phyloP scores from a whole-genome alignment of 2,797 vertebrate species.

The Lates japonicus region DNA sequence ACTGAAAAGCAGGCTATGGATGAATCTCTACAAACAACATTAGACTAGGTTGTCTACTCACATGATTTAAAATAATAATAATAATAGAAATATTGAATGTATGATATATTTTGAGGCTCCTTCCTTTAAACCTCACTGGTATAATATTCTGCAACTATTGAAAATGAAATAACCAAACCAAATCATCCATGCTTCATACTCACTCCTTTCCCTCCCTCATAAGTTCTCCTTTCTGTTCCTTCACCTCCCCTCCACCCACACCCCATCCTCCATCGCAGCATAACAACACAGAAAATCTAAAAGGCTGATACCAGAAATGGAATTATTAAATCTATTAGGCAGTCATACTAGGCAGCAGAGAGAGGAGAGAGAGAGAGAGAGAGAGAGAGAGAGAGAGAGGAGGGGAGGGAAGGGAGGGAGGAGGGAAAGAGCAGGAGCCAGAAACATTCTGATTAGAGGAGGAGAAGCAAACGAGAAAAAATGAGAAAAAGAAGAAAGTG shows the following conservation, averaged over 20 bases:
- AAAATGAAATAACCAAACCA: slow-evolving; percentile 49
- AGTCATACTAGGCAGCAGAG: slow-evolving; percentile 66
- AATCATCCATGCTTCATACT: slow-evolving; percentile 32
- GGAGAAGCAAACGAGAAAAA: slow-evolving; percentile 36
- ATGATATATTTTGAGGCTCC: neutral
- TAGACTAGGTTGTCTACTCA: neutral
- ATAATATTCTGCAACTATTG: slow-evolving; percentile 26
- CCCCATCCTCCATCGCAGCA: slow-evolving; percentile 62
- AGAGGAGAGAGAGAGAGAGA: slow-evolving; percentile 11
- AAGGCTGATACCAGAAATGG: slow-evolving; percentile 88
- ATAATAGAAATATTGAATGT: slow-evolving; percentile 2
- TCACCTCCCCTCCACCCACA: slow-evolving; percentile 39
- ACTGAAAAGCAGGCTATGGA: neutral
- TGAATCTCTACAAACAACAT: neutral
- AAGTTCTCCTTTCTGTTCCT: slow-evolving; percentile 49
- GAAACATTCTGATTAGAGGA: slow-evolving; percentile 51
- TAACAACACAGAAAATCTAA: slow-evolving; percentile 84
- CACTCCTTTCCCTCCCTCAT: slow-evolving; percentile 29
- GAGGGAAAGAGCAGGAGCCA: neutral
- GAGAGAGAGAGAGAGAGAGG: neutral
- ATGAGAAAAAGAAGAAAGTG: slow-evolving; percentile 25
- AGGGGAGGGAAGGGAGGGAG: slow-evolving; percentile 15
- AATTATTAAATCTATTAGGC: slow-evolving; percentile 89
- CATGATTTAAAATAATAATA: neutral
- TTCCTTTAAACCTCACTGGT: slow-evolving; percentile 18